Evolutionary conservation across 2,888 invertebrate genomes (phyloP).

Genomic region (Tinea semifulvella): DNA sequence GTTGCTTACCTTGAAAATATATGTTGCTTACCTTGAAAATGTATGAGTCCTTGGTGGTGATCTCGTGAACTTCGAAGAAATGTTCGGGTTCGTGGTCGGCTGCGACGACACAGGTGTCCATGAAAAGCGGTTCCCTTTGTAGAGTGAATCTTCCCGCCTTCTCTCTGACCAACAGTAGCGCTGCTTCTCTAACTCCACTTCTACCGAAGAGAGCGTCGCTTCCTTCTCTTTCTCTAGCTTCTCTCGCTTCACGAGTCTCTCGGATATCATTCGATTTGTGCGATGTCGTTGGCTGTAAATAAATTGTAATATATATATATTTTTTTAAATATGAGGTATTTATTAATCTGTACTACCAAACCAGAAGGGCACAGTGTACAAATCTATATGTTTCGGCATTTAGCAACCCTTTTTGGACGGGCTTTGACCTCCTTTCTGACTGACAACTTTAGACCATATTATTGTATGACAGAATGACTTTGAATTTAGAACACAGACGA

Average conservation of each 20-base stretch:
- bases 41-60: conserved; percentile 91
- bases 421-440: too few species aligned
- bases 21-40: conserved; percentile 93
- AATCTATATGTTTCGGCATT: too few species aligned
- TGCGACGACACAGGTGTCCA: conserved; percentile 91
- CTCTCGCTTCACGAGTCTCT: conserved; percentile 52
- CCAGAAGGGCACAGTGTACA: too few species aligned
- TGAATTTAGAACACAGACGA: too few species aligned
- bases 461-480: too few species aligned
- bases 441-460: too few species aligned
- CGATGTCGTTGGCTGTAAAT: conserved; percentile 71
- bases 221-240: conserved; percentile 52
- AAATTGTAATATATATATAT: neutral
- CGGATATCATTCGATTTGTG: conserved; percentile 74
- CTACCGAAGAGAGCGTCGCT: conserved; percentile 70
- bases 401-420: too few species aligned
- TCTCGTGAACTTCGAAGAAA: conserved; percentile 94
- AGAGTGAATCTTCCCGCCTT: conserved; percentile 88
- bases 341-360: too few species aligned
- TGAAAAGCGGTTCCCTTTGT: conserved; percentile 87
- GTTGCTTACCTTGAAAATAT: too few species aligned
- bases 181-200: conserved; percentile 86
- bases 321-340: neutral
- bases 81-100: conserved; percentile 92
- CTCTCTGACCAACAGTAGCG: conserved; percentile 86